Base-by-base conservation (phyloP, 2,113 vertebrate genomes). In the Chloropsis cyanopogon region DNA sequence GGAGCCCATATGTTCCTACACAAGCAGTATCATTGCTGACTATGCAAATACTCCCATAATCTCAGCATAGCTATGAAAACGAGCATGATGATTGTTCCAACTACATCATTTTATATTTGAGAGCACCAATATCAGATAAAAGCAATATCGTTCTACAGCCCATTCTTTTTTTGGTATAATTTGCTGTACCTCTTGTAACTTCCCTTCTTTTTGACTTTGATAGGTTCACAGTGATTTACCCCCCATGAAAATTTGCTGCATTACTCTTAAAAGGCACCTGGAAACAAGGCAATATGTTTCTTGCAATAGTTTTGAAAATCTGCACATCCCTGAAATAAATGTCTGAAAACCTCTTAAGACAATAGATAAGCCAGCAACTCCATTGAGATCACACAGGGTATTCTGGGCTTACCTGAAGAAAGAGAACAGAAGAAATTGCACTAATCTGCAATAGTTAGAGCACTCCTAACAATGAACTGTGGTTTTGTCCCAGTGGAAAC, bases 321-420 rank as follows among this genome's bases (percentile, higher is more conserved):
- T 54, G 31, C 90, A 85, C 46, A 82, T 13, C 29, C 9, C 70
- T 94, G 61, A 68, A 96, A 96, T 94, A 82, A 95, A 78, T 57
- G 20, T 39, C 16, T 9, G 3, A 57, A 88, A 75, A 31, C 29
- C 6, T 84, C 49, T 22, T 64, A 76, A 81, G 37, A 61, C 35
- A 89, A 89, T 75, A 96, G 87, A 77, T 65, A 95, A 90, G 2
- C 56, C 66, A 97, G n/a, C 17, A 95, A 90, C 79, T 95, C 89
- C 41, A 65, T 72, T 77, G 85, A 88, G 21, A n/a, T 86, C 37
- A 80, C 18, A 41, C 17, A 50, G 1, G 47, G 39, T 35, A 35
- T 76, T 96, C 71, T 84, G 60, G 66, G 39, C 6, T 82, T 81
- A 95, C 70, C 77, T 77, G 87, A 95, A 64, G 64, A 86, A 91